These are phyloP conservation scores for Odontophorus gujanensis DNA, from an alignment of 2,113 vertebrate species.

Conservation along the genomic window DNA sequence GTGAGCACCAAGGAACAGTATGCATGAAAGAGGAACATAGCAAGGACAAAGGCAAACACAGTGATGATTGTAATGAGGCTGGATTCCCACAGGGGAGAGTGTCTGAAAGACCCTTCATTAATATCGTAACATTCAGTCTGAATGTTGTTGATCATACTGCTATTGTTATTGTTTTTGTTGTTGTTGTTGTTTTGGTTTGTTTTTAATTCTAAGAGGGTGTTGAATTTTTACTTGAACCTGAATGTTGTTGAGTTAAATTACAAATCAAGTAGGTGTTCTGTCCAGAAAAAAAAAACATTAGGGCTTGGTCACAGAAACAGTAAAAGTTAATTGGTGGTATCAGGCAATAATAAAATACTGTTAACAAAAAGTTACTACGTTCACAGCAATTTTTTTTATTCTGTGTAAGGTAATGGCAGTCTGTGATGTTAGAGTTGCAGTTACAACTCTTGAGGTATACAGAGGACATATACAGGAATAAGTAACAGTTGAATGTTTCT, in stretches of 20 bases:
- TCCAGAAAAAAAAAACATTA: not conserved
- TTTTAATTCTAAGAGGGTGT: not conserved
- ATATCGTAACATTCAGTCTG: not conserved
- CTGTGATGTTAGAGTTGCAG: not conserved
- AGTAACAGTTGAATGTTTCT: not conserved
- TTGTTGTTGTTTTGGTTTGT: not conserved
- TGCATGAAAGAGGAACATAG: not conserved
- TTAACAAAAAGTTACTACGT: not conserved
- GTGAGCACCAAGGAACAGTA: not conserved
- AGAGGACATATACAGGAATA: not conserved
- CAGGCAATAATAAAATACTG: not conserved
- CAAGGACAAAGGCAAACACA: slow-evolving; percentile 19
- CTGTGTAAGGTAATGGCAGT: not conserved
- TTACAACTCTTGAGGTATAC: not conserved
- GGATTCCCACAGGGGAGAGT: not conserved
- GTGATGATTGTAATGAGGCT: not conserved
- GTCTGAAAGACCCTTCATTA: not conserved
- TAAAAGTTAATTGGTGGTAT: not conserved
- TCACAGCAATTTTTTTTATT: not conserved
- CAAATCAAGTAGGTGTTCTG: accelerated
- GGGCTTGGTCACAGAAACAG: not conserved
- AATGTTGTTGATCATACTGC: not conserved
- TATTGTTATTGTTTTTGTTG: too few relatives aligned
- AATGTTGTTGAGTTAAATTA: not conserved
- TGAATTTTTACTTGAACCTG: not conserved